Evolutionary conservation across 2,113 vertebrate genomes (phyloP).

Genomic region (Podarcis raffonei): DNA sequence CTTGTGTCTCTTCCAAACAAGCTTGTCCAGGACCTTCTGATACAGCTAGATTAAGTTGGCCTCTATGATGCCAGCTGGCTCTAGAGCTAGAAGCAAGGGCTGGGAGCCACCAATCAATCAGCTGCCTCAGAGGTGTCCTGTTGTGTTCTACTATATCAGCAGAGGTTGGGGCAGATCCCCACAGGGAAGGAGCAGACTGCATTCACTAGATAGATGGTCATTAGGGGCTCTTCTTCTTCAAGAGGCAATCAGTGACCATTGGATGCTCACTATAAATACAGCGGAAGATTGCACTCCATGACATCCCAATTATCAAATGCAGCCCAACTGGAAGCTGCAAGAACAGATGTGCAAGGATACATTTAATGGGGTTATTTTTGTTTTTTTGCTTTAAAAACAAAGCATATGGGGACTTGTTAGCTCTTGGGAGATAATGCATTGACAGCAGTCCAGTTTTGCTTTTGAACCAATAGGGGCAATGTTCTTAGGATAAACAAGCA

Average conservation of each 20-base stretch:
- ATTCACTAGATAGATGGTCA: not conserved
- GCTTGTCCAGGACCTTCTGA: constrained; percentile 52
- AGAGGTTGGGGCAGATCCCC: not conserved
- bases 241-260: not conserved
- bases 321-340: not conserved
- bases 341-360: not conserved
- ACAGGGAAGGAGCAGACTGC: not conserved
- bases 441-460: not conserved
- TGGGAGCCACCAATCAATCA: not conserved
- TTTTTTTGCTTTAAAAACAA: not conserved
- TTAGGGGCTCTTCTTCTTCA: constrained; percentile 19
- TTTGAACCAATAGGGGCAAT: not conserved
- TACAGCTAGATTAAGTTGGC: constrained; percentile 40
- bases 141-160: not conserved
- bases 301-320: not conserved
- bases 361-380: not conserved
- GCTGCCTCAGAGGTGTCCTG: not conserved
- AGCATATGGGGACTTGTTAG: not conserved
- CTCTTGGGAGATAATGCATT: not conserved
- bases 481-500: not conserved
- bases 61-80: constrained; percentile 17
- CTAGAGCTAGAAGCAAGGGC: constrained; percentile 25
- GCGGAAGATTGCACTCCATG: not conserved
- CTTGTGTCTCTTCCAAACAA: constrained; percentile 58
- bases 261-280: not conserved